phyloP scores from a whole-genome alignment of 2,797 vertebrate genomes.

The Chiroxiphia lanceolata region DNA sequence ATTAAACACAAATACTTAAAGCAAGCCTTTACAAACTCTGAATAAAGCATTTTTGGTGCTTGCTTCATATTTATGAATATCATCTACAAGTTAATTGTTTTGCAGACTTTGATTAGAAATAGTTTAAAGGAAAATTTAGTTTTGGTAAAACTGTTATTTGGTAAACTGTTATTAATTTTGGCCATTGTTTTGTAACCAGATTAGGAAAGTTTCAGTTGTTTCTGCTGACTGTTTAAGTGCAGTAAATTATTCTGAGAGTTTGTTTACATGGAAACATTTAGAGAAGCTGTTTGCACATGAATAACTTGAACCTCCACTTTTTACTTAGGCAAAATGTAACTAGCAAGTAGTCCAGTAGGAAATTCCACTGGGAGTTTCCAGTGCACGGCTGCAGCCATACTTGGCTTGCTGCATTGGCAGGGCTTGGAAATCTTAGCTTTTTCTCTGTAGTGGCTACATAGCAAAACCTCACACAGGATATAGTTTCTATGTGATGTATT shows the following conservation, averaged over 20 bases:
- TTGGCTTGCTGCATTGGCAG: background rate
- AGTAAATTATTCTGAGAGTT: background rate
- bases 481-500: background rate
- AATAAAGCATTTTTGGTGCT: conserved; percentile 60
- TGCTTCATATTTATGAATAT: background rate
- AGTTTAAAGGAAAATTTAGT: conserved; percentile 38
- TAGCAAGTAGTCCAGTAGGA: background rate
- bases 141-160: conserved; percentile 24
- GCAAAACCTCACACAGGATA: background rate
- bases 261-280: background rate
- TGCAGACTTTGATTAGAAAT: background rate
- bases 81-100: conserved; percentile 3
- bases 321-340: background rate
- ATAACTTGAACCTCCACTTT: background rate
- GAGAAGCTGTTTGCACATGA: background rate
- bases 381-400: background rate
- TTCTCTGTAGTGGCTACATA: background rate
- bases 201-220: conserved; percentile 20
- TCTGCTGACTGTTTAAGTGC: background rate
- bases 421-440: background rate
- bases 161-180: conserved; percentile 41
- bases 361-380: background rate
- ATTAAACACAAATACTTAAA: conserved; percentile 33
- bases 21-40: conserved; percentile 38
- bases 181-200: conserved; percentile 14